A percentile compares a stretch with the other conserved stretches of the same genome.
Evolutionary conservation across 2,113 vertebrate genomes (phyloP).

Genomic region (Strigops habroptila): DNA sequence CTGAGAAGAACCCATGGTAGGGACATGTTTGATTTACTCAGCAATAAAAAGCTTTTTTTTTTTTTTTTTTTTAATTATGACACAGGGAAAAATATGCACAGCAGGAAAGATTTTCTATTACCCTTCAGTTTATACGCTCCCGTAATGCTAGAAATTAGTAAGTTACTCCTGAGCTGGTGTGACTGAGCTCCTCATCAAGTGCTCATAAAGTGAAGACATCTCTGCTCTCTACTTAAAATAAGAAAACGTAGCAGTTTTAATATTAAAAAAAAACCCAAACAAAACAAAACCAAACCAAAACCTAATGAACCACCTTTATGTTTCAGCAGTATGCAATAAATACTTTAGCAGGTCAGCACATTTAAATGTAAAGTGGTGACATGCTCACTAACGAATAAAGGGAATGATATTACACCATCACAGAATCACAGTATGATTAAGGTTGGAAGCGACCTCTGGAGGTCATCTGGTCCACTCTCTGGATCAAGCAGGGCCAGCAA

Average conservation of each 20-base stretch:
- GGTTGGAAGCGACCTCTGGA: background rate
- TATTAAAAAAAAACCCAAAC: background rate
- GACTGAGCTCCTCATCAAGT: background rate
- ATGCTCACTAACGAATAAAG: background rate
- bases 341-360: background rate
- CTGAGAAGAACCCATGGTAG: fast-evolving
- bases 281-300: background rate
- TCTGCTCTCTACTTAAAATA: background rate
- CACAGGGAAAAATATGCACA: background rate
- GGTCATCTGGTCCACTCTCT: background rate
- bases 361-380: background rate
- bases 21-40: background rate
- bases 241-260: background rate
- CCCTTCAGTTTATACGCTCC: background rate
- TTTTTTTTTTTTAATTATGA: background rate
- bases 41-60: background rate
- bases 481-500: background rate
- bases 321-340: background rate
- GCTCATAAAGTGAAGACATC: background rate
- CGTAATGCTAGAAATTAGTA: background rate
- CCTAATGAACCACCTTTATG: background rate
- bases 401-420: background rate
- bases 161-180: background rate
- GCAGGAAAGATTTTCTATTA: background rate
- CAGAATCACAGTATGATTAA: background rate